These are phyloP conservation scores for Pristionchus entomophagus DNA, from an alignment of 2,888 invertebrate species.

Conservation along the genomic window DNA sequence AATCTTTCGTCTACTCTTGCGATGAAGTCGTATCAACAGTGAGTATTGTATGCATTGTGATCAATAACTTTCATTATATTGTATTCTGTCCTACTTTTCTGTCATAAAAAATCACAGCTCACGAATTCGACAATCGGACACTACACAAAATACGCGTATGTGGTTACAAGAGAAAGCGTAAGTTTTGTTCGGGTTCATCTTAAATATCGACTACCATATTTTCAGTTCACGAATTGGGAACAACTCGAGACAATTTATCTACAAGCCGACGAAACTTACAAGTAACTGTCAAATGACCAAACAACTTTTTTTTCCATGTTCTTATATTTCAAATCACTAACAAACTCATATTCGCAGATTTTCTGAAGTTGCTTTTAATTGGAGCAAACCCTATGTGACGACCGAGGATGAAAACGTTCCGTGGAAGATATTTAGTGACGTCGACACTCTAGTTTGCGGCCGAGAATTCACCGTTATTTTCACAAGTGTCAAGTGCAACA, in stretches of 20 bases:
- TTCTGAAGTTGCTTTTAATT: background rate
- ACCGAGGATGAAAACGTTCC: background rate
- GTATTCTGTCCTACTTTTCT: no score
- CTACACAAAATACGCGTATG: background rate
- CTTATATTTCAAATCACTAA: no score
- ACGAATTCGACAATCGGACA: background rate
- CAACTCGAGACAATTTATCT: background rate
- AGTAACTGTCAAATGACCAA: background rate
- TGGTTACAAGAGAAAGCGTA: background rate
- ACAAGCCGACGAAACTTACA: background rate
- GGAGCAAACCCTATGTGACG: background rate
- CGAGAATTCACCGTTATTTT: background rate
- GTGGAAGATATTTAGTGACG: background rate
- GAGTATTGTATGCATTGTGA: background rate
- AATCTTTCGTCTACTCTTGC: background rate
- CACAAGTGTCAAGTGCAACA: background rate
- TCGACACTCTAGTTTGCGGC: background rate
- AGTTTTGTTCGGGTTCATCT: background rate
- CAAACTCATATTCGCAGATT: no score
- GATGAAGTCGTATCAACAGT: background rate
- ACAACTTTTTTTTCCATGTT: no score
- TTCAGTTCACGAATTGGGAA: background rate
- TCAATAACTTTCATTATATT: background rate
- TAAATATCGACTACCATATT: background rate
- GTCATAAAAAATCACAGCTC: background rate